A percentile compares a stretch with the other conserved stretches of the same genome.
Conservation (phyloP, 2,797 vertebrate species). For the Sphaeramia orbicularis region DNA sequence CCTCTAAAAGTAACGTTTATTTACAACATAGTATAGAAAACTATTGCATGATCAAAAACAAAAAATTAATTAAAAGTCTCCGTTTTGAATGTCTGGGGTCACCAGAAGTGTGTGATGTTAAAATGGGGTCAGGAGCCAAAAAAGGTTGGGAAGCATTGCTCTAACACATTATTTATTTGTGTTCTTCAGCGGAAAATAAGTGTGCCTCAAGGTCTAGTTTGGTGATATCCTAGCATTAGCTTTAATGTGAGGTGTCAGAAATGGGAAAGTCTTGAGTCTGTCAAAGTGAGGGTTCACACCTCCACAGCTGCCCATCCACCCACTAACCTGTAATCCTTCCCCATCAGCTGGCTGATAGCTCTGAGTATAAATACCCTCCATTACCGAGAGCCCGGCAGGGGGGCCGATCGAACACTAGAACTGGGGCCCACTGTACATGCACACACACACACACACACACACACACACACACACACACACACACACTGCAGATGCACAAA, state of each 20-base stretch:
- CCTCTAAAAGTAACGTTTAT: too few species aligned
- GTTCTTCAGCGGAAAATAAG: constrained; percentile 22
- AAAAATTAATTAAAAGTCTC: too few species aligned
- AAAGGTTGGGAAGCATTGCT: too few species aligned
- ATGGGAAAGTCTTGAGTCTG: constrained; percentile 53
- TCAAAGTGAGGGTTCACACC: constrained; percentile 61
- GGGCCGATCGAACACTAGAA: constrained; percentile 39
- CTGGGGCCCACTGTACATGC: background rate
- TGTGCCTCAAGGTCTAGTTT: constrained; percentile 7
- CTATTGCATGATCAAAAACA: too few species aligned
- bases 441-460: constrained; percentile 4
- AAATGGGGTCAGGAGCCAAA: too few species aligned
- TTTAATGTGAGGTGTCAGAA: constrained; percentile 47
- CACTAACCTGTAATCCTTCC: constrained; percentile 67
- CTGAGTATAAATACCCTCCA: constrained; percentile 73
- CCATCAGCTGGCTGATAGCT: constrained; percentile 72
- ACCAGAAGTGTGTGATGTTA: too few species aligned
- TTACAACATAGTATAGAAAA: too few species aligned
- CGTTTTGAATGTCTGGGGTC: too few species aligned
- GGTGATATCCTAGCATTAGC: constrained; percentile 54
- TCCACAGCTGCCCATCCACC: constrained; percentile 49
- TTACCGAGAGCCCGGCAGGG: constrained; percentile 57
- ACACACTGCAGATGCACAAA: constrained; percentile 7
- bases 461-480: constrained; percentile 20
- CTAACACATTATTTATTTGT: constrained; percentile 11